Conservation (phyloP, 2,888 invertebrate species). For the Thera britannica region DNA sequence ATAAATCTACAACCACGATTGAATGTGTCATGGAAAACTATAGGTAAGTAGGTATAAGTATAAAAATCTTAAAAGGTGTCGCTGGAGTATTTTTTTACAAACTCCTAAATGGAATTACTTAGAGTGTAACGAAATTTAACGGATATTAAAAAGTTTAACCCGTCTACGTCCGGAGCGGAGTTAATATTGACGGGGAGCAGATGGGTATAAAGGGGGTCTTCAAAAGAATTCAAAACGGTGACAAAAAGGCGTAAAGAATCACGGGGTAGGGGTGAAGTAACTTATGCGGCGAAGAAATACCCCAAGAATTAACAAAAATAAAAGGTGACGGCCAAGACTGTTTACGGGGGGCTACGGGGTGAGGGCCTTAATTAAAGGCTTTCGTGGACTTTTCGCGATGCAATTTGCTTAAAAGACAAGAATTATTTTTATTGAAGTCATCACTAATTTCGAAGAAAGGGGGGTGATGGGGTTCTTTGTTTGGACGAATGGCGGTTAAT, state of each 20-base stretch:
- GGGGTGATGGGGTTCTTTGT: slow-evolving; percentile 68
- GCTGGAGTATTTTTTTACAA: slow-evolving; percentile 40
- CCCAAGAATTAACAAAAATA: slow-evolving; percentile 83
- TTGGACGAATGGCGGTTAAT: slow-evolving; percentile 80
- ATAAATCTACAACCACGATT: too few relatives aligned
- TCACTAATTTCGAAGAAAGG: slow-evolving; percentile 80
- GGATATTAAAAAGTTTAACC: slow-evolving; percentile 85
- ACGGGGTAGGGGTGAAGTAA: slow-evolving; percentile 77
- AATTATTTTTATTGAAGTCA: slow-evolving; percentile 86
- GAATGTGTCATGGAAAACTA: too few relatives aligned
- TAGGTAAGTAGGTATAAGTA: background rate
- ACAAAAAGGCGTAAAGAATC: slow-evolving; percentile 85
- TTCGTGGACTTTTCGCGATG: slow-evolving; percentile 82
- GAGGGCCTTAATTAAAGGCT: slow-evolving; percentile 82
- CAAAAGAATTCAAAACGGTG: slow-evolving; percentile 84
- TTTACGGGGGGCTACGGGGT: slow-evolving; percentile 73
- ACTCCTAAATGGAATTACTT: slow-evolving; percentile 64
- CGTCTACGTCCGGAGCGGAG: slow-evolving; percentile 68
- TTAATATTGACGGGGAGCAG: slow-evolving; percentile 85
- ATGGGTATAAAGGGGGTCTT: slow-evolving; percentile 81
- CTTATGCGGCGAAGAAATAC: slow-evolving; percentile 84
- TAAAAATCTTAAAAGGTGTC: slow-evolving; percentile 8
- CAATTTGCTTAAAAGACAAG: slow-evolving; percentile 85
- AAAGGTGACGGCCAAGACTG: slow-evolving; percentile 82
- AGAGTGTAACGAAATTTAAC: slow-evolving; percentile 82